phyloP scores from a whole-genome alignment of 2,888 invertebrate species.

The Cylindroiulus punctatus region DNA sequence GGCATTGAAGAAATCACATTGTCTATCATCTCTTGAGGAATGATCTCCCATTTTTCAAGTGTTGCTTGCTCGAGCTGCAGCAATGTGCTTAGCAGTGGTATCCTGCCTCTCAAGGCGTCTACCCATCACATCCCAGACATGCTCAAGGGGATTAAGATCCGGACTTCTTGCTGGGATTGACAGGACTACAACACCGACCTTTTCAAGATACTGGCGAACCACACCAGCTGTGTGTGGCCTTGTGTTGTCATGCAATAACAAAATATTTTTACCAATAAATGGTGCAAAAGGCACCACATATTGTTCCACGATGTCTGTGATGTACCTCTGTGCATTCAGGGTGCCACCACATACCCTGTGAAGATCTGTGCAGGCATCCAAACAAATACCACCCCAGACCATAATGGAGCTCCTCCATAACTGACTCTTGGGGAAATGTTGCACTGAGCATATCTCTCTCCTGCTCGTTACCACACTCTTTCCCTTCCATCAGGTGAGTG shows the following conservation, averaged over 20 bases:
- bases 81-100: no score
- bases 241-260: background rate
- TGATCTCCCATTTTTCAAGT: background rate
- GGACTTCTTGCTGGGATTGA: slow-evolving; percentile 4
- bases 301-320: slow-evolving; percentile 51
- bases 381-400: slow-evolving; percentile 46
- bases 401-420: slow-evolving; percentile 48
- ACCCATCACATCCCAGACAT: no score
- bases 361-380: slow-evolving; percentile 44
- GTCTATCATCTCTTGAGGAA: background rate
- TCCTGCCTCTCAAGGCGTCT: no score
- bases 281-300: slow-evolving; percentile 44
- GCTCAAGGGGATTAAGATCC: no score
- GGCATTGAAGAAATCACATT: slow-evolving; percentile 37
- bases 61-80: background rate
- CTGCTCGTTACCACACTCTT: background rate
- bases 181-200: background rate
- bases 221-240: slow-evolving; percentile 46
- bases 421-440: background rate
- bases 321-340: slow-evolving; percentile 49
- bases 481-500: background rate
- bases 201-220: background rate
- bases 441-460: background rate
- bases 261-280: slow-evolving; percentile 34
- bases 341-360: slow-evolving; percentile 39